Evolutionary conservation across 1,140 invertebrate genomes (phyloP).

Genomic region (Trichonephila inaurata): DNA sequence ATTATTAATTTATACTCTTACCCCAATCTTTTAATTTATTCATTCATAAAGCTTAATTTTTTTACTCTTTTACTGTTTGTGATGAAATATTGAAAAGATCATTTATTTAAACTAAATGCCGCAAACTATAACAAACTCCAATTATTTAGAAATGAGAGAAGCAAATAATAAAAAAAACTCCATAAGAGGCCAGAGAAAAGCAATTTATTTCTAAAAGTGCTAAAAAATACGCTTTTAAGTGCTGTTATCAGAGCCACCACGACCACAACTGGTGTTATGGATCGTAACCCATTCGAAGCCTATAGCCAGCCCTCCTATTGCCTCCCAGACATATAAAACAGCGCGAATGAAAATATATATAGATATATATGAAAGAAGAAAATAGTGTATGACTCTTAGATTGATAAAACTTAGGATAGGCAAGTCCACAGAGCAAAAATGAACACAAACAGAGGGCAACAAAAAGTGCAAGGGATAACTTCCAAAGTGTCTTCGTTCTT

Average conservation of each 20-base stretch:
- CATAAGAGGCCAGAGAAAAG: no score
- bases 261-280: neutral
- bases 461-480: neutral
- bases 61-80: no score
- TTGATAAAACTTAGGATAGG: slow-evolving; percentile 20
- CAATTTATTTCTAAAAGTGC: neutral
- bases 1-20: no score
- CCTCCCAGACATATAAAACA: neutral
- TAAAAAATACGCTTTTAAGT: neutral
- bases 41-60: no score
- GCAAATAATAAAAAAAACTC: no score
- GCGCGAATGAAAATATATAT: neutral
- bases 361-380: neutral
- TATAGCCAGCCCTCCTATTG: neutral
- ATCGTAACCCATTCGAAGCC: neutral
- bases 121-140: no score
- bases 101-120: no score
- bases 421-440: neutral
- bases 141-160: no score
- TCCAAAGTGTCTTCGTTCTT: slow-evolving; percentile 27
- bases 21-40: no score
- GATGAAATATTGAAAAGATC: no score
- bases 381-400: neutral
- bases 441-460: neutral
- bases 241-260: neutral